Conservation (phyloP, 2,888 invertebrate genomes). For the Xylocampa areola region DNA sequence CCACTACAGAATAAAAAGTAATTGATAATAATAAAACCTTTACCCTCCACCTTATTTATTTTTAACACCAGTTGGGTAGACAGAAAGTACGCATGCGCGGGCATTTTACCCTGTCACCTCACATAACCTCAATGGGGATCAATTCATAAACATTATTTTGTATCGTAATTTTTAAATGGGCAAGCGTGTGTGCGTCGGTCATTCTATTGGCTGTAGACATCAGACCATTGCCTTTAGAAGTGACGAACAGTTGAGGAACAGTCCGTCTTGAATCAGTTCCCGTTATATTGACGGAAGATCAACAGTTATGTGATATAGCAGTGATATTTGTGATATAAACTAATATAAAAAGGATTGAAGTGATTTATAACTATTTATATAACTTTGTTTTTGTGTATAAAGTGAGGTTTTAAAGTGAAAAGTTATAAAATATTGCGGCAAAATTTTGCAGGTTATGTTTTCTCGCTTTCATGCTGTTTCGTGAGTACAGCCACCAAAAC, state of each 20-base stretch:
- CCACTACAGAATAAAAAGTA: constrained; percentile 33
- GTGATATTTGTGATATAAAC: constrained; percentile 21
- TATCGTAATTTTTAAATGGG: constrained; percentile 44
- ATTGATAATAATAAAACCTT: constrained; percentile 14
- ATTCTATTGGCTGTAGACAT: constrained; percentile 64
- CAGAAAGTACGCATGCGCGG: constrained; percentile 67
- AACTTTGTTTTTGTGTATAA: constrained; percentile 17
- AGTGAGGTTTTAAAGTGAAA: constrained; percentile 25
- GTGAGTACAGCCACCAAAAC: constrained; percentile 21
- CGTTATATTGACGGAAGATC: constrained; percentile 14
- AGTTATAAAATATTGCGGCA: constrained; percentile 39
- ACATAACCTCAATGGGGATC: constrained; percentile 65
- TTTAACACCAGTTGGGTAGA: constrained; percentile 17
- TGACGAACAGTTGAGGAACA: constrained; percentile 50
- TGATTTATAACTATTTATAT: constrained; percentile 31
- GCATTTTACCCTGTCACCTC: constrained; percentile 52
- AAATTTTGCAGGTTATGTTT: constrained; percentile 59
- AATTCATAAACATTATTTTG: constrained; percentile 52
- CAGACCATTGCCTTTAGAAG: constrained; percentile 67
- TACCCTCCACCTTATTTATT: constrained; percentile 33
- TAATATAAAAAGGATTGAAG: constrained; percentile 7
- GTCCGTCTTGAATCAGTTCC: constrained; percentile 40
- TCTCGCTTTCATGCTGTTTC: constrained; percentile 55
- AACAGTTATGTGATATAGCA: constrained; percentile 31
- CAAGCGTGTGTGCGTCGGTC: constrained; percentile 36